These are phyloP conservation scores for Drosophila grimshawi DNA, from an alignment of 1,140 invertebrate genomes.

Conservation along the genomic window DNA sequence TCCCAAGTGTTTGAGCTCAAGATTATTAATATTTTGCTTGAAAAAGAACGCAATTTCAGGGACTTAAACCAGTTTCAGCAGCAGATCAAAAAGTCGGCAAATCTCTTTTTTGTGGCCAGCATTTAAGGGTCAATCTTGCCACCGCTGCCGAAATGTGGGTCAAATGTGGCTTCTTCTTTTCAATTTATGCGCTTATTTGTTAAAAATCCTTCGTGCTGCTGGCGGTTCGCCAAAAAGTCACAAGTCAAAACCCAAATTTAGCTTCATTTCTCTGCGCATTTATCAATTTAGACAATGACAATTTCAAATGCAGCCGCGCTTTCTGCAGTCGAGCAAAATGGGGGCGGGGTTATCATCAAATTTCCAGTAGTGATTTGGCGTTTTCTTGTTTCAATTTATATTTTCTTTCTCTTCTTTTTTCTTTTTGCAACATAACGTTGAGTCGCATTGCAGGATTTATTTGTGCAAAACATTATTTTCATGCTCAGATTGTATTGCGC, in stretches of 20 bases:
- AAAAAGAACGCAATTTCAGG: conserved; percentile 40
- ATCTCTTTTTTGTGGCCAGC: conserved; percentile 3
- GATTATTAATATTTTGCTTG: conserved; percentile 55
- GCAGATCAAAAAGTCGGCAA: conserved; percentile 22
- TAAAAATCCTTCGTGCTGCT: conserved; percentile 22
- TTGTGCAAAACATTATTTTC: conserved; percentile 23
- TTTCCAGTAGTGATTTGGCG: conserved; percentile 32
- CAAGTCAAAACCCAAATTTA: conserved; percentile 3
- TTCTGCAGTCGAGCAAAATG: neutral
- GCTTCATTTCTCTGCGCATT: conserved; percentile 37
- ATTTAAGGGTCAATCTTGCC: conserved; percentile 38
- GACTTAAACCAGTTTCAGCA: conserved; percentile 34
- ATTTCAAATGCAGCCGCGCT: conserved; percentile 24
- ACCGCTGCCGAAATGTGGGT: conserved; percentile 47
- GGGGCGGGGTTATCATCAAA: conserved; percentile 10
- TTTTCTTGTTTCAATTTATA: conserved; percentile 12
- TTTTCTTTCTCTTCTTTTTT: neutral
- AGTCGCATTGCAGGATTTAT: conserved; percentile 18
- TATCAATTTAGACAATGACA: conserved; percentile 55
- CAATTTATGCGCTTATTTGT: conserved; percentile 61
- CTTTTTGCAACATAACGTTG: neutral
- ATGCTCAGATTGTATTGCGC: neutral
- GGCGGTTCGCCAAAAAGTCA: conserved; percentile 29
- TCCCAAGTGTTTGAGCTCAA: conserved; percentile 28
- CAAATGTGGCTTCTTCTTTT: conserved; percentile 47